Conservation (phyloP, 2,113 vertebrate genomes). For the Callipepla squamata region DNA sequence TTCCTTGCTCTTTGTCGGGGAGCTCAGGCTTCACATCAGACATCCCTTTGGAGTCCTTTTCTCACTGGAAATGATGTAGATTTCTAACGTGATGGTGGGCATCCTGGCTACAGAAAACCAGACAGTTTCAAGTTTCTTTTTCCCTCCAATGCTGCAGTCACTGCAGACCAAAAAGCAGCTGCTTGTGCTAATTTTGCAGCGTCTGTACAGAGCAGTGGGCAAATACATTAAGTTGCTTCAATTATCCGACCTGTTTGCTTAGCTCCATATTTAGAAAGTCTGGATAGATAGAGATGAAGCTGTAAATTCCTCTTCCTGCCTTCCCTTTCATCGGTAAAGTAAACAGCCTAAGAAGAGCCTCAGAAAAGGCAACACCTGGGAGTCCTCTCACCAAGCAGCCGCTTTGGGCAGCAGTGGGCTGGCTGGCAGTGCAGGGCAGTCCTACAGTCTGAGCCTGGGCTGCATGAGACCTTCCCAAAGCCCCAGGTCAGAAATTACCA, state of each 20-base stretch:
- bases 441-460: neutral
- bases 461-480: neutral
- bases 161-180: neutral
- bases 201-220: neutral
- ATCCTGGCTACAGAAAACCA: neutral
- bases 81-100: neutral
- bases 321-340: neutral
- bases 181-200: neutral
- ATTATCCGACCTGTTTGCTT: slow-evolving; percentile 62
- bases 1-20: neutral
- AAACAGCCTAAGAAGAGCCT: neutral
- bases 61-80: neutral
- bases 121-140: neutral
- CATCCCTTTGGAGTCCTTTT: neutral
- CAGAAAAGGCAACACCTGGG: neutral
- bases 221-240: neutral
- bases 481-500: neutral
- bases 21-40: neutral
- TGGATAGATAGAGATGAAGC: slow-evolving; percentile 48
- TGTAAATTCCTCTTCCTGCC: slow-evolving; percentile 9
- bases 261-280: slow-evolving; percentile 61
- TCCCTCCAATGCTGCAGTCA: neutral
- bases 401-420: accelerated
- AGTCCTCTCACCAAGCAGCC: neutral
- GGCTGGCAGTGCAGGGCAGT: no score